A percentile compares a stretch with the other conserved stretches of the same genome.
Evolutionary conservation across 1,140 invertebrate genomes (phyloP).

Genomic region (Drosophila busckii): DNA sequence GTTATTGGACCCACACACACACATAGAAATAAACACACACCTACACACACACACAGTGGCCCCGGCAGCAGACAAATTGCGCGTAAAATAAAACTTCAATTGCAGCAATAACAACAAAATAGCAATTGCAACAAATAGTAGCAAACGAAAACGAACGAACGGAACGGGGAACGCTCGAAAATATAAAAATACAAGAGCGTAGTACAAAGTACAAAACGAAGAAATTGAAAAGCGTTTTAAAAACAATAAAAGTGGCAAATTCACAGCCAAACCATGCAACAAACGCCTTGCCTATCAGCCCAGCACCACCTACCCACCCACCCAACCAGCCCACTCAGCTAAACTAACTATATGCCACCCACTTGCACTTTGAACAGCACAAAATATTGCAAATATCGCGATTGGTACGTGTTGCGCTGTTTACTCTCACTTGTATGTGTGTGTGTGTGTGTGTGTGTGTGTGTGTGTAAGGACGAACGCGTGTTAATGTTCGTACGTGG

Average conservation of each 20-base stretch:
- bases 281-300: background rate
- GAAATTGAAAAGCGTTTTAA: conserved; percentile 46
- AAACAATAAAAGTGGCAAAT: conserved; percentile 49
- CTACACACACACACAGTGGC: background rate
- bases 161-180: no score
- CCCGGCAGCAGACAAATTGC: conserved; percentile 37
- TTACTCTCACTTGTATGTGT: conserved; percentile 1
- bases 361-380: no score
- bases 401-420: conserved; percentile 25
- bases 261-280: conserved; percentile 17
- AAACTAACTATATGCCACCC: no score
- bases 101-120: conserved; percentile 34
- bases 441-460: conserved; percentile 8
- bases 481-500: conserved; percentile 40
- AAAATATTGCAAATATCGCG: conserved; percentile 37
- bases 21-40: no score
- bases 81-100: conserved; percentile 46
- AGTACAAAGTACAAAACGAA: conserved; percentile 11
- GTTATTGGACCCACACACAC: conserved; percentile 31
- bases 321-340: background rate
- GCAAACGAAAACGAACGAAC: background rate
- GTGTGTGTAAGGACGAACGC: conserved; percentile 13
- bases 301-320: background rate
- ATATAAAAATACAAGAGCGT: background rate
- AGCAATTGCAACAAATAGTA: background rate